phyloP scores from a whole-genome alignment of 2,113 vertebrate genomes.

The Passer montanus region DNA sequence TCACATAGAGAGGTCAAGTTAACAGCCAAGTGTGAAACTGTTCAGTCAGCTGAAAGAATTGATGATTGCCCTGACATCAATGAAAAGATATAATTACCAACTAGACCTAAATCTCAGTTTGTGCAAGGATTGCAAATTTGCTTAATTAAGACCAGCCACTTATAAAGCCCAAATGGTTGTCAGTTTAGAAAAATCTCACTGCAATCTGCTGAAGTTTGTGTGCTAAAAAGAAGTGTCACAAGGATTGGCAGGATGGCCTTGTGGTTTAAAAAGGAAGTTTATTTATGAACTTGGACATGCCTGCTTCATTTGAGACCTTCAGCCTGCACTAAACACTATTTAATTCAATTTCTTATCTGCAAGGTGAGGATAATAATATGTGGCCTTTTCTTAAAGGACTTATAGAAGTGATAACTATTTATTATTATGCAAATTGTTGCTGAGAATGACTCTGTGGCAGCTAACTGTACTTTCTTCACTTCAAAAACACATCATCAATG shows the following conservation, averaged over 20 bases:
- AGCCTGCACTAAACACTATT: not conserved
- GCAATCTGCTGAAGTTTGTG: constrained; percentile 9
- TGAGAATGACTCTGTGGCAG: not conserved
- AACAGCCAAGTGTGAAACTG: not conserved
- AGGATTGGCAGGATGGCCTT: not conserved
- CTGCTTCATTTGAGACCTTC: not conserved
- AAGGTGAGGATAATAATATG: not conserved
- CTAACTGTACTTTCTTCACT: not conserved
- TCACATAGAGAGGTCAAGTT: not conserved
- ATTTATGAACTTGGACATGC: not conserved
- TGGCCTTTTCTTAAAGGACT: not conserved
- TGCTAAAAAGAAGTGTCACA: not conserved
- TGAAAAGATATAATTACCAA: not conserved
- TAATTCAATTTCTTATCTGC: not conserved
- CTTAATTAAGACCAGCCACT: constrained; percentile 11
- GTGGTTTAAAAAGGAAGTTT: not conserved
- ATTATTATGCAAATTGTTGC: not conserved
- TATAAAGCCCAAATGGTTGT: constrained; percentile 7
- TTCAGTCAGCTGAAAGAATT: not conserved
- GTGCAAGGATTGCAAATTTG: not conserved
- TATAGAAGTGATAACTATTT: not conserved
- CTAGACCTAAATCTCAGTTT: not conserved
- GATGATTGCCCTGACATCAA: not conserved
- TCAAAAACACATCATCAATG: not conserved
- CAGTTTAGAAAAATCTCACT: not conserved